phyloP scores from a whole-genome alignment of 2,888 invertebrate genomes.

The Archips xylosteana region DNA sequence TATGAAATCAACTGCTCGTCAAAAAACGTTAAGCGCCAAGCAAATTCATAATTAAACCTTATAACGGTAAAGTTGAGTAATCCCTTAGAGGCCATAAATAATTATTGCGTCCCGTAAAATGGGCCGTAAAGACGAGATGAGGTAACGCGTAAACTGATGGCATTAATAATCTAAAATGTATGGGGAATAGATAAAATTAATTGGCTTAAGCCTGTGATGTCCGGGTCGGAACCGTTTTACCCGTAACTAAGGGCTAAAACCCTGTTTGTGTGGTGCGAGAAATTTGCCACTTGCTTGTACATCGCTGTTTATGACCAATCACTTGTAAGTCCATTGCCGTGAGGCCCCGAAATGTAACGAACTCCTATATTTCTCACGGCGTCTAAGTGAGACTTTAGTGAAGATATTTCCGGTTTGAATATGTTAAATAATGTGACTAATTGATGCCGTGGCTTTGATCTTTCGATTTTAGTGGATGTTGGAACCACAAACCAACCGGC shows the following conservation, averaged over 20 bases:
- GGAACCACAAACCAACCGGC: not conserved
- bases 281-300: too few species aligned
- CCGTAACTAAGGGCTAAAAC: not conserved
- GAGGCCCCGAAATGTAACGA: too few species aligned
- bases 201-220: slow-evolving; percentile 10
- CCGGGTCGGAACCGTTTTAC: not conserved
- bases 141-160: slow-evolving; percentile 37
- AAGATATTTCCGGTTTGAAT: not conserved
- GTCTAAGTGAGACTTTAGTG: not conserved
- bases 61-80: slow-evolving; percentile 28
- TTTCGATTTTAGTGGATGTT: not conserved
- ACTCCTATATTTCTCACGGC: too few species aligned
- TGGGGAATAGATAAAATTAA: slow-evolving; percentile 30
- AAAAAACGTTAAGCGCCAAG: not conserved
- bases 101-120: slow-evolving; percentile 46
- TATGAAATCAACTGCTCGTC: not conserved
- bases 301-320: too few species aligned
- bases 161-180: slow-evolving; percentile 36
- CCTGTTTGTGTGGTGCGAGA: too few species aligned
- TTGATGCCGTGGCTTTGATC: not conserved
- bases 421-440: not conserved
- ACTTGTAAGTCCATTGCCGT: too few species aligned
- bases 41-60: slow-evolving; percentile 15
- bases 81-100: slow-evolving; percentile 45
- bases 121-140: slow-evolving; percentile 42